Conservation (phyloP, 2,113 vertebrate species). For the Toxostoma redivivum region DNA sequence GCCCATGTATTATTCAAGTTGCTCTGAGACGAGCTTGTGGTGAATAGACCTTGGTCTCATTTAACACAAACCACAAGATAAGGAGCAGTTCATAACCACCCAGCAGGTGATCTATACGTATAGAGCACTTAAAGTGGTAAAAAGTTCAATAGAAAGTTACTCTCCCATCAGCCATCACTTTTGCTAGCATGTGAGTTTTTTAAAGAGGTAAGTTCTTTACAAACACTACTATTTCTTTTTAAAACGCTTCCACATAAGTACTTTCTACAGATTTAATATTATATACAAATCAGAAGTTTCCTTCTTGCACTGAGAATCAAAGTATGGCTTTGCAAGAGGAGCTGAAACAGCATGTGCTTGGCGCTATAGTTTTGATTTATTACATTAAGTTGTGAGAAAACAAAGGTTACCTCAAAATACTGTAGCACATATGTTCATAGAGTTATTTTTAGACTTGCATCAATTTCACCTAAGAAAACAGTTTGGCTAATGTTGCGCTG, state of each 20-base stretch:
- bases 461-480: background rate
- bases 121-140: background rate
- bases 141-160: background rate
- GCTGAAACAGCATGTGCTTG: background rate
- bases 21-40: background rate
- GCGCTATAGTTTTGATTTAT: conserved; percentile 15
- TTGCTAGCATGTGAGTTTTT: background rate
- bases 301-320: background rate
- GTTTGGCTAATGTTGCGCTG: background rate
- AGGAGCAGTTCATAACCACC: background rate
- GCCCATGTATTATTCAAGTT: background rate
- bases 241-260: background rate
- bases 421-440: conserved; percentile 28
- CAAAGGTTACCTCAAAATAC: conserved; percentile 24
- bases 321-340: background rate
- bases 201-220: background rate
- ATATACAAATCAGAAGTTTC: background rate
- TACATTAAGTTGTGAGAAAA: background rate
- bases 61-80: background rate
- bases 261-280: background rate
- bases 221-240: background rate
- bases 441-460: conserved; percentile 38
- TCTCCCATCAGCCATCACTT: background rate
- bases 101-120: background rate
- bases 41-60: background rate